phyloP scores from a whole-genome alignment of 2,113 vertebrate genomes.

The Hyaena hyaena region DNA sequence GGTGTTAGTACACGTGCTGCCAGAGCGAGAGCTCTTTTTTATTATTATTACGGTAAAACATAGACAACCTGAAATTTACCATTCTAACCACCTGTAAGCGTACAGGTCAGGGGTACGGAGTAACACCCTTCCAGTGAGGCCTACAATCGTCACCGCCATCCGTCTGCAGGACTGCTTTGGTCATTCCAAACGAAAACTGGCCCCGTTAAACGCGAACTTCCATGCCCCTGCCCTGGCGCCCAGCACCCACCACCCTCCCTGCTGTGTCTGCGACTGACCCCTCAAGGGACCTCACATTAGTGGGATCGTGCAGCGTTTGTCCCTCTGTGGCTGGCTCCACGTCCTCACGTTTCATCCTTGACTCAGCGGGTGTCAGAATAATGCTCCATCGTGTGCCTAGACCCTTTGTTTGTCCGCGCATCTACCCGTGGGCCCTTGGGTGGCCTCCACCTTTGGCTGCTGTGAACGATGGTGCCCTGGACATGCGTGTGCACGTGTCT shows the following conservation, averaged over 20 bases:
- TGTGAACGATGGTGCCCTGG: background rate
- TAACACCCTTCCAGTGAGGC: background rate
- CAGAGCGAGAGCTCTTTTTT: background rate
- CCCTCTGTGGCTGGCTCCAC: background rate
- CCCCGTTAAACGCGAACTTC: background rate
- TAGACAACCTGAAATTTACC: background rate
- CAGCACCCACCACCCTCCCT: rapidly evolving
- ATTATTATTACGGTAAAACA: background rate
- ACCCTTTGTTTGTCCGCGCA: background rate
- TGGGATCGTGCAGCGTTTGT: background rate
- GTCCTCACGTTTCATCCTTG: background rate
- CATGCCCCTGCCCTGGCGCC: rapidly evolving
- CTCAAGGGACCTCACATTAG: background rate
- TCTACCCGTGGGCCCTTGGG: rapidly evolving
- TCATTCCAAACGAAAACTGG: background rate
- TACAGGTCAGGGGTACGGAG: rapidly evolving
- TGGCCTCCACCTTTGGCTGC: background rate
- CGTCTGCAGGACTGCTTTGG: background rate
- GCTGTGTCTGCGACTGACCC: background rate
- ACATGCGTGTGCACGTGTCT: rapidly evolving
- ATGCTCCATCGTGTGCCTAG: background rate
- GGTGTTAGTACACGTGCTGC: rapidly evolving
- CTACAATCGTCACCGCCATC: background rate
- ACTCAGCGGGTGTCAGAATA: background rate
- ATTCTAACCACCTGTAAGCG: too few species aligned